phyloP scores from a whole-genome alignment of 2,113 vertebrate species.

The Macroglossus sobrinus region DNA sequence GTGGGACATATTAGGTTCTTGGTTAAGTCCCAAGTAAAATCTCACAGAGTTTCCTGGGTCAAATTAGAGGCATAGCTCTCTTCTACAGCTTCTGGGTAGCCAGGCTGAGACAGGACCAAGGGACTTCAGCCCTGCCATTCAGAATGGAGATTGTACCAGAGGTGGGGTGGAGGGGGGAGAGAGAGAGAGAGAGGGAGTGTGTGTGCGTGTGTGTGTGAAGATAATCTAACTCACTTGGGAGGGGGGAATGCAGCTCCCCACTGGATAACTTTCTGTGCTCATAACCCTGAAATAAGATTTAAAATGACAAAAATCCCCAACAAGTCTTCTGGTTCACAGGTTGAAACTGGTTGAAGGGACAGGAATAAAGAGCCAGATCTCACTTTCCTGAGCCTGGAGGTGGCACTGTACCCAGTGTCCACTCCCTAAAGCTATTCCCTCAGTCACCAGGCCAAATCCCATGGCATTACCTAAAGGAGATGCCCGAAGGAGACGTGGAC shows the following conservation, averaged over 20 bases:
- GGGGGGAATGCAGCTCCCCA: not conserved
- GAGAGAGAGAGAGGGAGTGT: not conserved
- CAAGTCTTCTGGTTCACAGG: constrained; percentile 13
- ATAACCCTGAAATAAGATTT: constrained; percentile 45
- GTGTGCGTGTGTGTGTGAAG: not conserved
- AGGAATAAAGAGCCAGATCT: constrained; percentile 5
- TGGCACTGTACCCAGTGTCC: not conserved
- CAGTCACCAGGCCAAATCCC: not conserved
- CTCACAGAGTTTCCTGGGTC: not conserved
- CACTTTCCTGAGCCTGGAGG: constrained; percentile 5
- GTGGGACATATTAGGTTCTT: constrained; percentile 22
- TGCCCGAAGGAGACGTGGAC: not conserved
- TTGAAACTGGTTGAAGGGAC: not conserved
- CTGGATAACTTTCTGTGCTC: constrained; percentile 16
- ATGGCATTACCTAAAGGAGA: not conserved
- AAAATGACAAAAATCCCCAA: constrained; percentile 26
- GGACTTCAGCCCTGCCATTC: not conserved
- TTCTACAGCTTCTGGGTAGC: not conserved
- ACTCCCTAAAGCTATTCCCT: not conserved
- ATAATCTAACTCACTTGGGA: not conserved
- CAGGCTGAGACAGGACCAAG: not conserved
- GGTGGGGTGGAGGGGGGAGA: not conserved
- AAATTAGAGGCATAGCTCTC: not conserved
- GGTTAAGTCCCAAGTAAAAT: not conserved
- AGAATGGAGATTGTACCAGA: not conserved